Base-by-base conservation (phyloP, 2,113 vertebrate species). In the Bufo gargarizans region DNA sequence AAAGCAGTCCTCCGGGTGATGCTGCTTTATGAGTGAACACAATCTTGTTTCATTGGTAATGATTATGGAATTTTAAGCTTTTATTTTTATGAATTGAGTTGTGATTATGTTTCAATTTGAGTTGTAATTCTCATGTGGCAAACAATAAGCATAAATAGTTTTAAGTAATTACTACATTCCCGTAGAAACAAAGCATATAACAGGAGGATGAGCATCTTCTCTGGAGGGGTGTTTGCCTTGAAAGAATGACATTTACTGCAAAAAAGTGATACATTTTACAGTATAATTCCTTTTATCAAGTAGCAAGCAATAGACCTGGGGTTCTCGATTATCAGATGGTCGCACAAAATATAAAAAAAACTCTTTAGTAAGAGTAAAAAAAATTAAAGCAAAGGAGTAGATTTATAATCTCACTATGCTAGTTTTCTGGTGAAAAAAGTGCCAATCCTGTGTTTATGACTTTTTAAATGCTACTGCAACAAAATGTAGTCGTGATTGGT, bases 101-200 rank as follows among this genome's bases (percentile, higher is more conserved):
- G 81, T 56, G 72, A 82, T 78, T 88, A 84, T 16, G 84, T 84
- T 77, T 84, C 55, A 43, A 67, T 84, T 67, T 33, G 45, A 20
- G 55, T 56, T 53, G 16, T 65, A 67, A 88, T 56, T 77, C 56
- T 83, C 13, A 77, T 83, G 10, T 50, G 55, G 22, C 77, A 59
- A 83, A 72, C 58, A 77, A 77, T 84, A 17, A 13, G 53, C 19
- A 8, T 82, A 88, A 84, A 84, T 84, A 83, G 81, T 8, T 50
- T 10, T 67, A 83, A 84, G 43, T 58, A 82, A 84, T 83, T 58
- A 45, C 49, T 58, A n/a, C 65, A 33, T 67, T 61, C 81, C 81
- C 9, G 22, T 77, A 83, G 71, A 53, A 77, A 19, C 4, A 3
- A 10, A 74, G 43, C 50, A 87, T 77, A 49, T 13, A 47, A 19